Conservation (phyloP, 2,797 vertebrate species). For the Rhinogobio ventralis region DNA sequence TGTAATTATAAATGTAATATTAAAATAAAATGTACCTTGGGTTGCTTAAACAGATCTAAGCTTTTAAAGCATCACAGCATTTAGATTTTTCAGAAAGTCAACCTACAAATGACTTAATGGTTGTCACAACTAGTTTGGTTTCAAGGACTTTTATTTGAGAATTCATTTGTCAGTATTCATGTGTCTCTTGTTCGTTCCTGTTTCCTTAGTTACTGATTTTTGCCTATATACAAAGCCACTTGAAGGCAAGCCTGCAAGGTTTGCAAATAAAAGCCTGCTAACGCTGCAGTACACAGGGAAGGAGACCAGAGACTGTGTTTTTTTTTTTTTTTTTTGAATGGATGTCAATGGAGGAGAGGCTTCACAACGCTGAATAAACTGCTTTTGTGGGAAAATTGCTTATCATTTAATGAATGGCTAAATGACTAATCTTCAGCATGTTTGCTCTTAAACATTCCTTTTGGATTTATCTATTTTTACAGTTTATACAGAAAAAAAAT, state of each 20-base stretch:
- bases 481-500: background rate
- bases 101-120: background rate
- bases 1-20: background rate
- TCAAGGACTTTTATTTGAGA: background rate
- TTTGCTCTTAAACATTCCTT: background rate
- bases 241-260: background rate
- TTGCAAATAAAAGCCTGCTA: background rate
- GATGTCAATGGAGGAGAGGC: background rate
- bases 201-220: background rate
- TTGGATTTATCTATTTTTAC: background rate
- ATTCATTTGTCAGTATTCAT: background rate
- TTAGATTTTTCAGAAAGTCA: background rate
- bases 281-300: background rate
- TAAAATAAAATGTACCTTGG: background rate
- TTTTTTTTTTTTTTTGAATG: background rate
- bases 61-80: background rate
- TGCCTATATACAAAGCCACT: background rate
- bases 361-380: background rate
- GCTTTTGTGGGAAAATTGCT: background rate
- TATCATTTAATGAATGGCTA: background rate
- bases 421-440: background rate
- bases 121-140: background rate
- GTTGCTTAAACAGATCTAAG: background rate
- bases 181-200: no score
- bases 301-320: background rate